These are phyloP conservation scores for Puntigrus tetrazona DNA, from an alignment of 2,113 vertebrate genomes.

Conservation along the genomic window DNA sequence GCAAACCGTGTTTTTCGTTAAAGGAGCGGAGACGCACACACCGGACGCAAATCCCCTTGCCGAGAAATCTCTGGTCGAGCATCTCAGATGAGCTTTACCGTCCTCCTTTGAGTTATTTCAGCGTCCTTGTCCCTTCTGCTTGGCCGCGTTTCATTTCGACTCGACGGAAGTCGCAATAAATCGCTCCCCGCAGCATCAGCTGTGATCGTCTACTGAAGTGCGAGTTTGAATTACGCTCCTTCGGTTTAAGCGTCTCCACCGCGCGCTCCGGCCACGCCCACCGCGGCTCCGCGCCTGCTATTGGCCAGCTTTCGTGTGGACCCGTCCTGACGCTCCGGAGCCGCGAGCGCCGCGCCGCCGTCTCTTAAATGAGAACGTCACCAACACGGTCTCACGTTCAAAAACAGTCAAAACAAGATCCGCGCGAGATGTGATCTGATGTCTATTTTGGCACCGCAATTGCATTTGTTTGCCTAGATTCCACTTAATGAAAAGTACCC, in stretches of 20 bases:
- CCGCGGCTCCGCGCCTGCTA: slow-evolving; percentile 58
- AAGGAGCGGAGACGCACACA: background rate
- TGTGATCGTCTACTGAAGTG: slow-evolving; percentile 36
- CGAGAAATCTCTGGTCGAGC: slow-evolving; percentile 26
- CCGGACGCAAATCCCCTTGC: slow-evolving; percentile 24
- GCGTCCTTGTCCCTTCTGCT: slow-evolving; percentile 31
- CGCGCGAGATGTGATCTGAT: slow-evolving; percentile 15
- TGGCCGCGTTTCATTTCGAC: background rate
- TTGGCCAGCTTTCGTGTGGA: slow-evolving; percentile 64
- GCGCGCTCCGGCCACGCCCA: slow-evolving; percentile 64
- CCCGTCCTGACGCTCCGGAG: background rate
- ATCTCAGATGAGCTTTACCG: slow-evolving; percentile 5
- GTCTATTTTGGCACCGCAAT: background rate
- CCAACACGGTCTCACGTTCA: slow-evolving; percentile 8
- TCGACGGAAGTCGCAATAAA: background rate
- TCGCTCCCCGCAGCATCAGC: background rate
- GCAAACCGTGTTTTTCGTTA: background rate
- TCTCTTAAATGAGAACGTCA: slow-evolving; percentile 18
- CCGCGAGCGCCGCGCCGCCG: background rate
- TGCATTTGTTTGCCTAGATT: background rate
- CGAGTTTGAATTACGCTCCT: slow-evolving; percentile 88
- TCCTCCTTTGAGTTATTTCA: background rate
- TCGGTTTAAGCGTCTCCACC: slow-evolving; percentile 82
- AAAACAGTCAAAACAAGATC: slow-evolving; percentile 32
- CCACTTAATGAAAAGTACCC: background rate